phyloP scores from a whole-genome alignment of 2,113 vertebrate species.

The Octodon degus region DNA sequence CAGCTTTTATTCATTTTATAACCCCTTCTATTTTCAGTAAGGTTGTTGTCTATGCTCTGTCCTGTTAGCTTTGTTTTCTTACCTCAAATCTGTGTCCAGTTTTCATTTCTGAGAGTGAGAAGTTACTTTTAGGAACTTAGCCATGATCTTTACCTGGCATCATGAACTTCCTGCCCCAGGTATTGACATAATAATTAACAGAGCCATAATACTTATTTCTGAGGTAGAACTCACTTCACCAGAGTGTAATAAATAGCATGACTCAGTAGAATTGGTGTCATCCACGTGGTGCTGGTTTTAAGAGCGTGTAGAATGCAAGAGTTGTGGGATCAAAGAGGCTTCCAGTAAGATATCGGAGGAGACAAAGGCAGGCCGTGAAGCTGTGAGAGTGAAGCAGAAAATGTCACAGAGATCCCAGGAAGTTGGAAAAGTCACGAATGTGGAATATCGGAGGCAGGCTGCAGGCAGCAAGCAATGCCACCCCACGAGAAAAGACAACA shows the following conservation, averaged over 20 bases:
- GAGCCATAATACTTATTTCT: background rate
- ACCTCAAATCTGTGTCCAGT: background rate
- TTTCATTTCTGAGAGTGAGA: background rate
- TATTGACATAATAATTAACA: background rate
- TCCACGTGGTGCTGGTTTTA: background rate
- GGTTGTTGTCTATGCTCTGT: background rate
- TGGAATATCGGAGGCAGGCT: background rate
- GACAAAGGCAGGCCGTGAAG: background rate
- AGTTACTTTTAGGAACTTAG: background rate
- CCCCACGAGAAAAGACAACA: background rate
- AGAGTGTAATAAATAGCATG: background rate
- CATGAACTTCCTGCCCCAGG: background rate
- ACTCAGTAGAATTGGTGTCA: background rate
- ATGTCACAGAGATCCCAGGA: background rate
- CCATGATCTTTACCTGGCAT: background rate
- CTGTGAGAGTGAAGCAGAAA: background rate
- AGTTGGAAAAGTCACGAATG: background rate
- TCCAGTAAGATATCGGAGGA: background rate
- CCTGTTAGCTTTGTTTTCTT: background rate
- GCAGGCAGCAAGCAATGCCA: background rate
- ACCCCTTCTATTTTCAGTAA: background rate
- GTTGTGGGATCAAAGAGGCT: background rate
- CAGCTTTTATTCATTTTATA: background rate
- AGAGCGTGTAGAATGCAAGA: background rate
- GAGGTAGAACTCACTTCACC: constrained; percentile 1